Base-by-base conservation (phyloP, 2,113 vertebrate species). In the Stigmatopora argus region DNA sequence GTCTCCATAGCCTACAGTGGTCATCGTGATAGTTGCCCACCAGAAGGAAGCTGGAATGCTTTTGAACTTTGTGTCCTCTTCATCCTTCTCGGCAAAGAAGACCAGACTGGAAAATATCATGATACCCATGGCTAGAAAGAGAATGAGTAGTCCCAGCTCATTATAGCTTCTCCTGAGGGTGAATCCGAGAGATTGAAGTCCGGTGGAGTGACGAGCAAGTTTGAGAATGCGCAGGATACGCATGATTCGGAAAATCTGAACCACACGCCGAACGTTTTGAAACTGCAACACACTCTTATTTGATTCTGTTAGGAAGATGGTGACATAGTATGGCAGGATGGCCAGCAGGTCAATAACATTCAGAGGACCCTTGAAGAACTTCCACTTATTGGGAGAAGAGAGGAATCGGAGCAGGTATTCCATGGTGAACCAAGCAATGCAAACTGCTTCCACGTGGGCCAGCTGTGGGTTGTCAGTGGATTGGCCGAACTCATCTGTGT, bases 11-110 rank as follows among this genome's bases (percentile, higher is more conserved):
- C 97, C 97, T 49, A 99, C 97, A 0, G 97, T 99, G 4, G 97
- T 99, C 97, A 99, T 99, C 52, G 97, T 99, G 83, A 99, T 99
- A 35, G 97, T 99, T 69, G 97, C 97, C 97, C 97, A 99, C 97
- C 97, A 99, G 87, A 99, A 99, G 23, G 97, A 99, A 69, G 97
- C 97, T 21, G 97, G 97, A 75, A 99, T 99, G 87, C 97, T 99
- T 86, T 98, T 98, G 85, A 99, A 99, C 88, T 99, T 99, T 77
- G 97, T 99, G 83, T 98, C 97, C 34, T 98, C 95, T 73, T 99
- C 97, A 14, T 99, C 97, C 76, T 99, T 99, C 87, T 99, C 97
- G 0, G 97, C 97, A 81, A 99, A 99, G 88, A 99, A 99, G 62
- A 99, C 97, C 64, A 99, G 90, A 85, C 97, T 99, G 56, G 97